These are phyloP conservation scores for Mimumesa dahlbomi DNA, from an alignment of 2,888 invertebrate genomes.

Conservation along the genomic window DNA sequence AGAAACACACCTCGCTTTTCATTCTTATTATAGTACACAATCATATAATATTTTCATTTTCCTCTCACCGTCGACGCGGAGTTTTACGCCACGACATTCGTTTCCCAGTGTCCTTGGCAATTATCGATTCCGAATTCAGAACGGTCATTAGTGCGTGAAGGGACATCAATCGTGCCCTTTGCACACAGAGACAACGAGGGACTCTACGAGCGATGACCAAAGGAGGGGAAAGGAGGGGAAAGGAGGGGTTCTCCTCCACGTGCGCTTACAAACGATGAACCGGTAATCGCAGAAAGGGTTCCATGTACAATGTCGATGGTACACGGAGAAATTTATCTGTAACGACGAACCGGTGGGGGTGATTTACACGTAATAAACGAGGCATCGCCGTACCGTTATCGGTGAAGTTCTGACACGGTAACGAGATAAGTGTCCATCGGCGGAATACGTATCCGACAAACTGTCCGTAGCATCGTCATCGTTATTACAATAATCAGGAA, in stretches of 20 bases:
- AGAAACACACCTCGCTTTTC: no score
- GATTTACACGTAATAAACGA: slow-evolving; percentile 52
- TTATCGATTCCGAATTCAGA: slow-evolving; percentile 29
- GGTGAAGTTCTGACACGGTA: slow-evolving; percentile 34
- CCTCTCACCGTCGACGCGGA: no score
- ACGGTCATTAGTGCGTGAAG: slow-evolving; percentile 40
- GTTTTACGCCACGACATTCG: no score
- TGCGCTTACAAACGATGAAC: slow-evolving; percentile 27
- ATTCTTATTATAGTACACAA: no score
- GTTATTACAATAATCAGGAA: slow-evolving; percentile 24
- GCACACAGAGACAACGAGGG: slow-evolving; percentile 45
- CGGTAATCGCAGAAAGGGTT: slow-evolving; percentile 25
- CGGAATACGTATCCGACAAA: slow-evolving; percentile 49
- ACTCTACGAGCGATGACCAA: not conserved
- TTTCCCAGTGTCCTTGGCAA: not conserved
- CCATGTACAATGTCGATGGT: slow-evolving; percentile 38
- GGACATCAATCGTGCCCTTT: slow-evolving; percentile 41
- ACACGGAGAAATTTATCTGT: slow-evolving; percentile 53
- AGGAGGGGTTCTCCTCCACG: slow-evolving; percentile 7
- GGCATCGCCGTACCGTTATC: slow-evolving; percentile 46
- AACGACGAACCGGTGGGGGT: slow-evolving; percentile 50
- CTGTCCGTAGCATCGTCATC: slow-evolving; percentile 44
- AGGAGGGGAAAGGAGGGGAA: slow-evolving; percentile 16
- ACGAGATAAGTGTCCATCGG: slow-evolving; percentile 46
- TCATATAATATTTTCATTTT: no score